A percentile compares a stretch with the other conserved stretches of the same genome.
phyloP scores from a whole-genome alignment of 2,888 invertebrate species.

The Pyrrhia umbra region DNA sequence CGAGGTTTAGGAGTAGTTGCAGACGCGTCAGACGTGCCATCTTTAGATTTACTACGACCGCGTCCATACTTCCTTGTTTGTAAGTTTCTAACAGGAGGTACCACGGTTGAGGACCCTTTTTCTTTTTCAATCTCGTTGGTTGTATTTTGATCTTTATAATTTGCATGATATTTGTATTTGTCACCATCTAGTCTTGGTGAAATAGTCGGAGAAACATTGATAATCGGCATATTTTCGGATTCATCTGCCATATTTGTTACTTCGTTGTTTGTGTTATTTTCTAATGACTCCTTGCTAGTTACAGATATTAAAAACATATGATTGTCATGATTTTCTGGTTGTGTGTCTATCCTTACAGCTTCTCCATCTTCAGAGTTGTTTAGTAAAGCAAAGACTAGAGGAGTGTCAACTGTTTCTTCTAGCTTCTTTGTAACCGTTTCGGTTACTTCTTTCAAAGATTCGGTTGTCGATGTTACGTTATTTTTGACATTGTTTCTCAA shows the following conservation, averaged over 20 bases:
- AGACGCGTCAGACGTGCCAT: slow-evolving; percentile 66
- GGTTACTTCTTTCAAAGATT: slow-evolving; percentile 53
- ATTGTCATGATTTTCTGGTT: slow-evolving; percentile 62
- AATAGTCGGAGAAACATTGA: slow-evolving; percentile 67
- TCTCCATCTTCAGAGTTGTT: slow-evolving; percentile 70
- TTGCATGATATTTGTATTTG: slow-evolving; percentile 82
- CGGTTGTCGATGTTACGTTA: slow-evolving; percentile 64
- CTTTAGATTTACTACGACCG: slow-evolving; percentile 67
- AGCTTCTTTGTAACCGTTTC: slow-evolving; percentile 70
- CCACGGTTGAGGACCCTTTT: slow-evolving; percentile 67
- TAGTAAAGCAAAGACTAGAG: slow-evolving; percentile 78
- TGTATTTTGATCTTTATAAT: slow-evolving; percentile 75
- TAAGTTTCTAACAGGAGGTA: slow-evolving; percentile 81
- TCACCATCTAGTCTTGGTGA: slow-evolving; percentile 63
- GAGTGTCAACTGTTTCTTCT: slow-evolving; percentile 74
- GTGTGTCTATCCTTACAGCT: slow-evolving; percentile 51
- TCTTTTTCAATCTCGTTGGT: slow-evolving; percentile 65
- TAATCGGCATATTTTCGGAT: slow-evolving; percentile 70
- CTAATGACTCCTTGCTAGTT: slow-evolving; percentile 80
- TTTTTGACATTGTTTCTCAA: slow-evolving; percentile 71
- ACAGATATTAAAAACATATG: slow-evolving; percentile 79
- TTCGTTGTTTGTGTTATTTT: slow-evolving; percentile 75
- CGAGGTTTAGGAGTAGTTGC: slow-evolving; percentile 70
- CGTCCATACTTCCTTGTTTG: slow-evolving; percentile 80
- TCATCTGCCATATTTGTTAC: slow-evolving; percentile 69